These are phyloP conservation scores for Achlya flavicornis DNA, from an alignment of 2,888 invertebrate genomes.

Conservation along the genomic window DNA sequence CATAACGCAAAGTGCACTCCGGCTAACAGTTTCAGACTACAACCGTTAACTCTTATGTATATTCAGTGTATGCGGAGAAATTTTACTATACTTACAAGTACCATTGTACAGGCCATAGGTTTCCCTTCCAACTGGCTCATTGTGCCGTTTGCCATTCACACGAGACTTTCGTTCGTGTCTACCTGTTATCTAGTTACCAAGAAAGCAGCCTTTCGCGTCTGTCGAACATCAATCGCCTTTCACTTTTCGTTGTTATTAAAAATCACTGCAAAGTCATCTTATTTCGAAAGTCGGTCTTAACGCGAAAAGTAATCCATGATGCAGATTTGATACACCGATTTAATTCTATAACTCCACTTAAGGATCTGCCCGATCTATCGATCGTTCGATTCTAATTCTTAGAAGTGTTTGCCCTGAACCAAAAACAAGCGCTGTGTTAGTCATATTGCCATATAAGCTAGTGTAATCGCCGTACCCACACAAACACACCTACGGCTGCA, in stretches of 20 bases:
- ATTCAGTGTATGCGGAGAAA: conserved; percentile 23
- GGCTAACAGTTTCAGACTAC: conserved; percentile 42
- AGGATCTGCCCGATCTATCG: not conserved
- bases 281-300: conserved; percentile 55
- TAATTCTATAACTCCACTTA: not conserved
- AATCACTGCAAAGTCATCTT: conserved; percentile 65
- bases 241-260: conserved; percentile 77
- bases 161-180: conserved; percentile 71
- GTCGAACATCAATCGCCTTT: conserved; percentile 65
- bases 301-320: not conserved
- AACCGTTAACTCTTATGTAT: conserved; percentile 49
- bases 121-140: conserved; percentile 60
- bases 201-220: conserved; percentile 68
- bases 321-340: not conserved
- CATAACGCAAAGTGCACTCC: conserved; percentile 49
- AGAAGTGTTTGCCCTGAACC: conserved; percentile 59
- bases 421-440: conserved; percentile 63
- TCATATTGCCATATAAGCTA: conserved; percentile 74
- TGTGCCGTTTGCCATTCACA: conserved; percentile 63
- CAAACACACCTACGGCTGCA: conserved; percentile 17
- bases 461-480: conserved; percentile 49
- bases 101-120: conserved; percentile 45
- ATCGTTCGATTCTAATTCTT: conserved; percentile 40
- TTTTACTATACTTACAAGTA: conserved; percentile 21
- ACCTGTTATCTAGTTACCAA: conserved; percentile 73